Base-by-base conservation (phyloP, 2,797 vertebrate genomes). In the Coilia nasus region DNA sequence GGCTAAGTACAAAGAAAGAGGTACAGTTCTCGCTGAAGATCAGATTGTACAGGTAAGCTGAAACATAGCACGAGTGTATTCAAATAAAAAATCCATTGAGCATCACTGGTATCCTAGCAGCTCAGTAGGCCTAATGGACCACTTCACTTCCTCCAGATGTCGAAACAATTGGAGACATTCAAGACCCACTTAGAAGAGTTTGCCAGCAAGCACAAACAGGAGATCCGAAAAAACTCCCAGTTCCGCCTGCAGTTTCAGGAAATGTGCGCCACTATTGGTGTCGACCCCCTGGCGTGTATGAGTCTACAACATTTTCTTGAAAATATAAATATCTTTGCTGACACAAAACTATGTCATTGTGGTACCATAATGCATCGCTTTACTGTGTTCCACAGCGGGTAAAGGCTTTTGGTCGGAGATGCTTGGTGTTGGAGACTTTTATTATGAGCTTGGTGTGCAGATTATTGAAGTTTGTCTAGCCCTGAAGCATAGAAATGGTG, bases 331-430 rank as follows among this genome's bases (percentile, higher is more conserved):
- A 71, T 31, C 62, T 31, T 14, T 17, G 64, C 28, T 71, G 12
- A 15, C 31, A 28, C 25, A 71, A 12, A 31, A 11, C 28, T 71
- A 28, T 71, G 64, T 7, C 62, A 25, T 7, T 28, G 3, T 28
- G 62, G 12, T 10, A 12, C 62, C 28, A 12, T 71, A 15, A 28
- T 71, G 15, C 14, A 17, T 14, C 31, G 64, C 1, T 78, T 3
- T 75, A 5, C 50, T 86, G 11, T 56, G 64, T 1, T 78, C 23
- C 62, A 91, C 90, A 99, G 98, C 98, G 86, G 98, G 98, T 0
- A 99, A 99, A 96, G 98, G 98, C 9, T 99, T 99, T 90, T 99
- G 98, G 98, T 98, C 98, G 0, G 98, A 99, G 94, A 98, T 99
- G 98, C 93, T 99, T 2, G 98, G 98, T 0, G 97, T 99, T 0